phyloP scores from a whole-genome alignment of 2,113 vertebrate genomes.

The Anolis carolinensis region DNA sequence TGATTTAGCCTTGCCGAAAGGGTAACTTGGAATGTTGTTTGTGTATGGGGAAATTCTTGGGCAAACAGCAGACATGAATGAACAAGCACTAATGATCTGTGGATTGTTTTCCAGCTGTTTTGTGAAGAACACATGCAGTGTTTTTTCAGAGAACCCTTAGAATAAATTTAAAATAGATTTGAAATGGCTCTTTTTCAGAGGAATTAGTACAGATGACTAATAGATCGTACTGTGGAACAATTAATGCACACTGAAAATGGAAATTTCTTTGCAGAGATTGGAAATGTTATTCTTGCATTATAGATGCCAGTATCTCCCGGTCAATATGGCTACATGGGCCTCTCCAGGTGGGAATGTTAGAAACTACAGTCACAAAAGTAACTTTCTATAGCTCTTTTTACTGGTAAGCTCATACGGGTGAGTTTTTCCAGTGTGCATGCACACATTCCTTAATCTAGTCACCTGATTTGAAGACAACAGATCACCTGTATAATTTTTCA shows the following conservation, averaged over 20 bases:
- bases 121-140: background rate
- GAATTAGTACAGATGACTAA: background rate
- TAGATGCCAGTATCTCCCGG: background rate
- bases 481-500: background rate
- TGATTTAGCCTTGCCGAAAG: background rate
- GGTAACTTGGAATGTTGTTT: background rate
- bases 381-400: too few relatives aligned
- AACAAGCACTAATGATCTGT: background rate
- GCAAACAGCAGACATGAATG: background rate
- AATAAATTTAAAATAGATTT: background rate
- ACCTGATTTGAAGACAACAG: background rate
- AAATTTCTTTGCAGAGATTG: too few relatives aligned
- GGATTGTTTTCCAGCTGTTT: background rate
- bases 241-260: background rate
- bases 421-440: background rate
- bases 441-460: background rate
- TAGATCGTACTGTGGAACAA: background rate
- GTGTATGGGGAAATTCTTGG: background rate
- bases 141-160: background rate
- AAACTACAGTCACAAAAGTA: too few relatives aligned
- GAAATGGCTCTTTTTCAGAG: background rate
- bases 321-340: too few relatives aligned
- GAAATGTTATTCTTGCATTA: too few relatives aligned
- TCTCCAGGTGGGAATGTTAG: too few relatives aligned
- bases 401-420: background rate